Conservation (phyloP, 2,888 invertebrate genomes). For the Caradrina kadenii region DNA sequence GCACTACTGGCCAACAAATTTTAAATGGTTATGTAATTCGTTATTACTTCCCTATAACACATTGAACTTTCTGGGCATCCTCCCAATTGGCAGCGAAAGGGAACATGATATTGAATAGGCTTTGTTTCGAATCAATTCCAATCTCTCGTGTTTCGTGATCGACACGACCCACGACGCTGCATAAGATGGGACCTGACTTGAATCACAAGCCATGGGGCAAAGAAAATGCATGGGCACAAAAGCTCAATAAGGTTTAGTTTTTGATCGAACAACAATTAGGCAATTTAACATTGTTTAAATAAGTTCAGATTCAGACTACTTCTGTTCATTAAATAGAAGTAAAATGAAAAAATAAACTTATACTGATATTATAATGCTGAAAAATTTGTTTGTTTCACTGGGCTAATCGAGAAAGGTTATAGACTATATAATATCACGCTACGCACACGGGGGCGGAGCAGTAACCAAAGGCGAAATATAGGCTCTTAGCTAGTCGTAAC, state of each 20-base stretch:
- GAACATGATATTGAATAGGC: constrained; percentile 1
- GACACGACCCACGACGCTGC: constrained; percentile 5
- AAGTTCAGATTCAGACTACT: too few relatives aligned
- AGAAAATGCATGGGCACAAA: neutral
- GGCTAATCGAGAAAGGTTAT: too few relatives aligned
- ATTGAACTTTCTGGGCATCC: constrained; percentile 35
- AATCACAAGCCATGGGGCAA: constrained; percentile 20
- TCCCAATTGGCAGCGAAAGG: constrained; percentile 46
- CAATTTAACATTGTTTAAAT: neutral
- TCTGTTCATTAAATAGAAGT: too few relatives aligned
- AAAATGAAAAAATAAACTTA: too few relatives aligned
- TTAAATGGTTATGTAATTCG: constrained; percentile 1
- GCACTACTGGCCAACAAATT: neutral
- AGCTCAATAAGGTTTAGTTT: neutral
- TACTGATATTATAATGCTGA: too few relatives aligned
- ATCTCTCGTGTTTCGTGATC: constrained; percentile 10
- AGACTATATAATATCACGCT: too few relatives aligned
- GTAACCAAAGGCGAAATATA: too few relatives aligned
- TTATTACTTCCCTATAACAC: constrained; percentile 2
- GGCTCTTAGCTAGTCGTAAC: too few relatives aligned
- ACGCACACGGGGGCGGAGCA: too few relatives aligned
- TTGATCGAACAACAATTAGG: neutral
- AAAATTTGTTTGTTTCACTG: too few relatives aligned
- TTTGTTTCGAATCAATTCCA: neutral
- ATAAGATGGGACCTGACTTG: constrained; percentile 7